Conservation (phyloP, 2,113 vertebrate genomes). For the Myrmophylax atrothorax region DNA sequence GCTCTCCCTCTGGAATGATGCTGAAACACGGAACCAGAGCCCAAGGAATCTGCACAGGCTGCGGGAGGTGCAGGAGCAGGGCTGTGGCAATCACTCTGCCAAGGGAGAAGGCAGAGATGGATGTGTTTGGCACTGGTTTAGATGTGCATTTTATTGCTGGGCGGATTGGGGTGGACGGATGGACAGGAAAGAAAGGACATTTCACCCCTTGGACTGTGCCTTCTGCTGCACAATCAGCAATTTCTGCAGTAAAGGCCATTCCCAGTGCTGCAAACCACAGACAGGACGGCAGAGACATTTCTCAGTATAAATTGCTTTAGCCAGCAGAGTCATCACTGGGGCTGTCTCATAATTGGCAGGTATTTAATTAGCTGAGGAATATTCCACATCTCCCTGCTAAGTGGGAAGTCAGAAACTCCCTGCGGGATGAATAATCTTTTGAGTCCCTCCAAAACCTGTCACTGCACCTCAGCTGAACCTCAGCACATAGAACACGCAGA, state of each 20-base stretch:
- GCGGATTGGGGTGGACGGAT: background rate
- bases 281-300: background rate
- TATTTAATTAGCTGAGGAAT: slow-evolving; percentile 47
- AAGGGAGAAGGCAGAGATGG: background rate
- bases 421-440: background rate
- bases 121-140: background rate
- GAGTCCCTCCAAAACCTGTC: background rate
- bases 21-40: background rate
- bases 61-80: background rate
- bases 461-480: background rate
- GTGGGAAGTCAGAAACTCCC: slow-evolving; percentile 12
- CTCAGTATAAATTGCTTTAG: background rate
- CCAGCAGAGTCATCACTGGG: background rate
- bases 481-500: background rate
- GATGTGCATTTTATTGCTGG: background rate
- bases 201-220: background rate
- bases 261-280: background rate
- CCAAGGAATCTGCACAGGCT: background rate
- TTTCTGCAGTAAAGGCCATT: background rate
- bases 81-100: background rate
- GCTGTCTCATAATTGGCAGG: slow-evolving; percentile 15
- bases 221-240: background rate
- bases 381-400: background rate
- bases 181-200: background rate
- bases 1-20: background rate